A percentile compares a stretch with the other conserved stretches of the same genome.
These are phyloP conservation scores for Biston betularia DNA, from an alignment of 2,888 invertebrate genomes.

Conservation along the genomic window DNA sequence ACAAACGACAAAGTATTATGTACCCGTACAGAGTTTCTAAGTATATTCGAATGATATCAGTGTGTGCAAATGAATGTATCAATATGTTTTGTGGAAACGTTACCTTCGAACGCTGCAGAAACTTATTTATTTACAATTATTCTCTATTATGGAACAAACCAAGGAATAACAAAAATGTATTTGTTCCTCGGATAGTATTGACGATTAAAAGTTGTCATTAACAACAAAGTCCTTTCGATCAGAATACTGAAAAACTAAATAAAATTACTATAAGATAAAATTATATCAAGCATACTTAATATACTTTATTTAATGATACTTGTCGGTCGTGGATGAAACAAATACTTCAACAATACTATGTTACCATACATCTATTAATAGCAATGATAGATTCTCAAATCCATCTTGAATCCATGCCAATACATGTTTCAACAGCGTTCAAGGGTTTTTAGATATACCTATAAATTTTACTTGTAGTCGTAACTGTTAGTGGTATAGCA, in stretches of 20 bases:
- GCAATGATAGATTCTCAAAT: slow-evolving; percentile 28
- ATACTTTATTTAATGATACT: no score
- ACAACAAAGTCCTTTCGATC: no score
- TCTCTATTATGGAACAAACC: no score
- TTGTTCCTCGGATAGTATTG: no score
- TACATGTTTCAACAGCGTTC: slow-evolving; percentile 49
- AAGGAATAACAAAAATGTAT: not conserved
- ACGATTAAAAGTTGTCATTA: no score
- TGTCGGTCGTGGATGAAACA: not conserved
- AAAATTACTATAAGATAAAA: no score
- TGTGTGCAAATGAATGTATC: slow-evolving; percentile 46
- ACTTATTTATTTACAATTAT: no score
- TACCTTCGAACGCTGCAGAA: slow-evolving; percentile 33
- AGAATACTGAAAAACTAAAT: no score
- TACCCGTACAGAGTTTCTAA: slow-evolving; percentile 64
- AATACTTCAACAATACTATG: slow-evolving; percentile 23
- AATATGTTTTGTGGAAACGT: slow-evolving; percentile 21
- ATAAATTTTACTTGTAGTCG: slow-evolving; percentile 53
- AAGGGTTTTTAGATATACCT: slow-evolving; percentile 48
- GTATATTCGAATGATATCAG: slow-evolving; percentile 61
- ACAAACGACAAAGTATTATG: slow-evolving; percentile 70
- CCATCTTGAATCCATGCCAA: slow-evolving; percentile 43
- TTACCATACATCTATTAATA: slow-evolving; percentile 33
- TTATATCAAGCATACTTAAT: not conserved
- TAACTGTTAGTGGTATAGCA: slow-evolving; percentile 61